phyloP scores from a whole-genome alignment of 2,888 invertebrate species.

The Campopleginae sp. region DNA sequence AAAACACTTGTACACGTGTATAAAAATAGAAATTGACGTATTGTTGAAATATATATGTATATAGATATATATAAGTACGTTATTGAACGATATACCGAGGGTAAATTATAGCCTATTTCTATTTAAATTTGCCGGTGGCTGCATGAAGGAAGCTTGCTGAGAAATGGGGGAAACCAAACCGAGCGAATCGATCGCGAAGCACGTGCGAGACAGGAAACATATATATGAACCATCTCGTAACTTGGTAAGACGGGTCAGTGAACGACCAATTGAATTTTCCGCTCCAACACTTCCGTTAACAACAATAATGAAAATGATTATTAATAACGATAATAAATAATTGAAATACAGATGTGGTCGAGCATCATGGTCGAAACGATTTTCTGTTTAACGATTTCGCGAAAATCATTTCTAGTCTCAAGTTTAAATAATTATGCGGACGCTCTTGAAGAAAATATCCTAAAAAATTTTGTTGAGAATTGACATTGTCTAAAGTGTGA shows the following conservation, averaged over 20 bases:
- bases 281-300: slow-evolving; percentile 11
- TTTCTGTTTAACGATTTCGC: neutral
- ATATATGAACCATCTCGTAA: slow-evolving; percentile 60
- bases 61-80: no score
- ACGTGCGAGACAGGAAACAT: slow-evolving; percentile 70
- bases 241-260: slow-evolving; percentile 73
- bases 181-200: slow-evolving; percentile 67
- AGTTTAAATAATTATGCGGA: neutral
- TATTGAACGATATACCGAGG: slow-evolving; percentile 40
- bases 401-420: neutral
- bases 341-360: neutral
- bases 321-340: neutral
- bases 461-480: neutral
- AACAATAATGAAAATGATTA: neutral
- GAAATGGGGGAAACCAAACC: slow-evolving; percentile 59
- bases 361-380: neutral
- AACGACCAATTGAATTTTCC: slow-evolving; percentile 66
- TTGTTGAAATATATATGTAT: slow-evolving; percentile 23
- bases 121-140: slow-evolving; percentile 47
- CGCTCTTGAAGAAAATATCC: neutral
- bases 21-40: slow-evolving; percentile 3
- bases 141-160: slow-evolving; percentile 10
- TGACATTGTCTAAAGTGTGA: neutral
- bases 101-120: slow-evolving; percentile 45
- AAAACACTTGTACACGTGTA: neutral